Conservation (phyloP, 2,113 vertebrate genomes). For the Phrynosoma platyrhinos region DNA sequence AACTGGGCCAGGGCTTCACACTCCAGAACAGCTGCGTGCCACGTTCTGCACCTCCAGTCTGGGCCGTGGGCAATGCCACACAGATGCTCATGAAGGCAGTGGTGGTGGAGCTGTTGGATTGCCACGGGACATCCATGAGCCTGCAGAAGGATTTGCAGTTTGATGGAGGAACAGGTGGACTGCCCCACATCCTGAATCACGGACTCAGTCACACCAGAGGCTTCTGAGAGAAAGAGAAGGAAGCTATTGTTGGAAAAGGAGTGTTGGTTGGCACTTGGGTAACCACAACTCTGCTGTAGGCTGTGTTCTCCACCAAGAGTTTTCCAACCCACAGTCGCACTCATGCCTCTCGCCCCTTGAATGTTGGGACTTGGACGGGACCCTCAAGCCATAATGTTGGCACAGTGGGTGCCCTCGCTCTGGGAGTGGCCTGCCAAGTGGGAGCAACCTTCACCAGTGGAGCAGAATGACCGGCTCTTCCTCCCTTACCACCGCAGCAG, state of each 20-base stretch:
- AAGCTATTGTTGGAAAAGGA: not conserved
- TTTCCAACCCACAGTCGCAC: too few relatives aligned
- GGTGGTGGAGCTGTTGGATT: not conserved
- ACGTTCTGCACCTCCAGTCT: slow-evolving; percentile 47
- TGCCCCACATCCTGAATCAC: not conserved
- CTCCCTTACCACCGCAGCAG: too few relatives aligned
- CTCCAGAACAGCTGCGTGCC: slow-evolving; percentile 71
- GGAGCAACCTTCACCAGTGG: too few relatives aligned
- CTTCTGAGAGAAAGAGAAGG: not conserved
- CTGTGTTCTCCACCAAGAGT: too few relatives aligned
- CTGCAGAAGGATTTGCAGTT: not conserved
- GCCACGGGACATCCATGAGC: not conserved
- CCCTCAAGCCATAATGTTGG: too few relatives aligned
- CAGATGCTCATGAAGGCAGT: not conserved
- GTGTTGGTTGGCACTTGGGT: not conserved
- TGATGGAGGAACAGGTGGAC: not conserved
- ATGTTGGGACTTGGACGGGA: too few relatives aligned
- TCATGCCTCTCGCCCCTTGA: too few relatives aligned
- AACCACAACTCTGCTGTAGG: not conserved
- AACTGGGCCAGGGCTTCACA: slow-evolving; percentile 46
- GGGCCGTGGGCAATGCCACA: not conserved
- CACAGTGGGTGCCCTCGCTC: too few relatives aligned
- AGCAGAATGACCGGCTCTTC: too few relatives aligned
- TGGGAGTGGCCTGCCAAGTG: too few relatives aligned
- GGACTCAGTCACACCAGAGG: not conserved